Percentiles rank a stretch among this genome's conserved stretches.
Conservation (phyloP, 2,888 invertebrate genomes). For the Acronicta alni region DNA sequence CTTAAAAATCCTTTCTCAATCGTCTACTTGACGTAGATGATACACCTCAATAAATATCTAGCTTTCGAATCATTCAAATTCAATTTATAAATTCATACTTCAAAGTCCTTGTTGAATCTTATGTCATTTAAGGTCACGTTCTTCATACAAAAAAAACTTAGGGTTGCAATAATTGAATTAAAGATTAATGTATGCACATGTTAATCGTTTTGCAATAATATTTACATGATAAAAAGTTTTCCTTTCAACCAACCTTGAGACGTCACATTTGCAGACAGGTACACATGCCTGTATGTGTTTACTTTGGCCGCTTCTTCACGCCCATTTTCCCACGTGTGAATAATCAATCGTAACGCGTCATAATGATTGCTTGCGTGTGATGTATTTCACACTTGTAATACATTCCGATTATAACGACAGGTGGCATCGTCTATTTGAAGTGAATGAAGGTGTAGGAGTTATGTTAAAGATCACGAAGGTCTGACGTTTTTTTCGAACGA, state of each 20-base stretch:
- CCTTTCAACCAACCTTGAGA: constrained; percentile 22
- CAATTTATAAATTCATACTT: constrained; percentile 12
- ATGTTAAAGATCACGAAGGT: background rate
- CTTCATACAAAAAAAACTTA: constrained; percentile 15
- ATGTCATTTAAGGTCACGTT: constrained; percentile 8
- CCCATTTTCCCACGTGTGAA: constrained; percentile 17
- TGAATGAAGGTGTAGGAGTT: background rate
- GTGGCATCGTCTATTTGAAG: background rate
- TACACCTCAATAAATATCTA: constrained; percentile 29
- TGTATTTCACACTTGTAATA: constrained; percentile 9
- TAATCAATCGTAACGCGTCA: constrained; percentile 30
- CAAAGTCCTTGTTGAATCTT: constrained; percentile 5
- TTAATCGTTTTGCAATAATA: constrained; percentile 8
- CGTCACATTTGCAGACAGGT: constrained; percentile 21
- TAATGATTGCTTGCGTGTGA: constrained; percentile 26
- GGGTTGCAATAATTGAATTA: constrained; percentile 25
- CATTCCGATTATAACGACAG: background rate
- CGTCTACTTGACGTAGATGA: constrained; percentile 5
- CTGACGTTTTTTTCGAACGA: background rate
- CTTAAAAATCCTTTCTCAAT: constrained; percentile 36
- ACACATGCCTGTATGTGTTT: constrained; percentile 9
- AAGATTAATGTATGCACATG: constrained; percentile 1
- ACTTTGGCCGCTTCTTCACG: constrained; percentile 23
- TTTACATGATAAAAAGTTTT: constrained; percentile 4
- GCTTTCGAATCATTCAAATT: constrained; percentile 27